Evolutionary conservation across 2,888 invertebrate species (phyloP).

Genomic region (Frankliniella fusca): DNA sequence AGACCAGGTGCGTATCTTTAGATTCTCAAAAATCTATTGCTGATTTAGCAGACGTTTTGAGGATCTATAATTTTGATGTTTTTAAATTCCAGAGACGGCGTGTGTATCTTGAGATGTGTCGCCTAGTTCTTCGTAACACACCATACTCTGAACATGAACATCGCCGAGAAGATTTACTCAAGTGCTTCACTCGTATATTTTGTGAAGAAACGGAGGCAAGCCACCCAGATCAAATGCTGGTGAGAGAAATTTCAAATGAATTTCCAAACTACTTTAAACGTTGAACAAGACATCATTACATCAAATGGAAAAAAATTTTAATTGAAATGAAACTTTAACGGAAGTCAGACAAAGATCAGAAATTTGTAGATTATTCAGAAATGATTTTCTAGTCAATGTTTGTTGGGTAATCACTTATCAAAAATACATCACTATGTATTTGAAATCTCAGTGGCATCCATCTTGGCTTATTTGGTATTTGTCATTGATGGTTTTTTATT

Average conservation of each 20-base stretch:
- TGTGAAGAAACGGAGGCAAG: constrained; percentile 75
- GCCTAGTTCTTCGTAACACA: constrained; percentile 75
- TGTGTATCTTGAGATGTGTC: constrained; percentile 73
- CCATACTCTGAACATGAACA: constrained; percentile 76
- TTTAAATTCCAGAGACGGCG: constrained; percentile 59
- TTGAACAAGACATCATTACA: constrained; percentile 28
- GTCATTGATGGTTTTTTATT: too few relatives aligned
- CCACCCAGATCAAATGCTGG: constrained; percentile 69
- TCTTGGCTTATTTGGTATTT: too few relatives aligned
- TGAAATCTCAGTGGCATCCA: too few relatives aligned
- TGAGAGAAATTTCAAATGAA: constrained; percentile 77
- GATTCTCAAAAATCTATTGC: neutral
- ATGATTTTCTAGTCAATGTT: neutral
- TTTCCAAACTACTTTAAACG: constrained; percentile 62
- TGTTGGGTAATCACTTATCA: neutral
- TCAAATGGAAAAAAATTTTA: neutral
- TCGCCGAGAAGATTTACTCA: constrained; percentile 72
- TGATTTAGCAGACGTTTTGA: neutral
- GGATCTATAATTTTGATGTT: neutral
- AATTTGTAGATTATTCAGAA: neutral
- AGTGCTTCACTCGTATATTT: constrained; percentile 79
- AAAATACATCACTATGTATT: neutral
- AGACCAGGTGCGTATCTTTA: constrained; percentile 59
- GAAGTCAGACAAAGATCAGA: too few relatives aligned
- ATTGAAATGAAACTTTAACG: too few relatives aligned